Evolutionary conservation across 1,140 invertebrate species (phyloP).

Genomic region (Notospermus geniculatus): DNA sequence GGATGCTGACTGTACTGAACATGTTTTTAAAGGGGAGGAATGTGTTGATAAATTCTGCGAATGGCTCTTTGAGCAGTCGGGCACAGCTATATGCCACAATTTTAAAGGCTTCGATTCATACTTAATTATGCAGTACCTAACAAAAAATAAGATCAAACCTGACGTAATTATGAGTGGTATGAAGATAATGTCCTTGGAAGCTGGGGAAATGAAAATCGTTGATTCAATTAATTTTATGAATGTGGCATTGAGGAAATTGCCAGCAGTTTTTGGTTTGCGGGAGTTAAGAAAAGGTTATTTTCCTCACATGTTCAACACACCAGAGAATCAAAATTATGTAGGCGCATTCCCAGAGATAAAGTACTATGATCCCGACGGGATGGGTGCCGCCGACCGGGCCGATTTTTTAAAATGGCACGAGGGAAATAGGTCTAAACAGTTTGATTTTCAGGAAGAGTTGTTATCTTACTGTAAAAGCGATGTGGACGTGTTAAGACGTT

Average conservation of each 20-base stretch:
- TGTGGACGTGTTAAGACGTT: too few relatives aligned
- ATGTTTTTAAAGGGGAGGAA: slow-evolving; percentile 16
- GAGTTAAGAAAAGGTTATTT: slow-evolving; percentile 22
- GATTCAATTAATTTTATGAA: too few relatives aligned
- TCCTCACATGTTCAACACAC: slow-evolving; percentile 20
- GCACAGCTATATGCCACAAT: too few relatives aligned
- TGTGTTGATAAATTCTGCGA: slow-evolving; percentile 6
- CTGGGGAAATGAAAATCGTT: too few relatives aligned
- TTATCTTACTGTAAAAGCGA: slow-evolving; percentile 15
- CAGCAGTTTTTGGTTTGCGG: slow-evolving; percentile 10
- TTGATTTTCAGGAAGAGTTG: slow-evolving; percentile 17
- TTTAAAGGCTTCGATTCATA: too few relatives aligned
- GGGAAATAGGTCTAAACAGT: slow-evolving; percentile 5
- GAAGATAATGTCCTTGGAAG: too few relatives aligned
- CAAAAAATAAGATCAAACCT: too few relatives aligned
- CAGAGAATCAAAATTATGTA: slow-evolving; percentile 15
- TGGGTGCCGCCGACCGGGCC: slow-evolving; percentile 9
- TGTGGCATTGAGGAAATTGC: slow-evolving; percentile 14
- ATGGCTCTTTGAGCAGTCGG: too few relatives aligned
- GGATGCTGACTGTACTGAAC: too few relatives aligned
- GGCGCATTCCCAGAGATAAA: slow-evolving; percentile 10
- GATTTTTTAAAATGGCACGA: slow-evolving; percentile 20
- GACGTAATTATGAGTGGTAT: background rate
- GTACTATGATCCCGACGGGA: slow-evolving; percentile 15
- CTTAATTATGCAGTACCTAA: too few relatives aligned